Evolutionary conservation across 2,888 invertebrate species (phyloP), one percentile per base, ranked within the genome.

Genomic region (Scotopteryx bipunctaria): DNA sequence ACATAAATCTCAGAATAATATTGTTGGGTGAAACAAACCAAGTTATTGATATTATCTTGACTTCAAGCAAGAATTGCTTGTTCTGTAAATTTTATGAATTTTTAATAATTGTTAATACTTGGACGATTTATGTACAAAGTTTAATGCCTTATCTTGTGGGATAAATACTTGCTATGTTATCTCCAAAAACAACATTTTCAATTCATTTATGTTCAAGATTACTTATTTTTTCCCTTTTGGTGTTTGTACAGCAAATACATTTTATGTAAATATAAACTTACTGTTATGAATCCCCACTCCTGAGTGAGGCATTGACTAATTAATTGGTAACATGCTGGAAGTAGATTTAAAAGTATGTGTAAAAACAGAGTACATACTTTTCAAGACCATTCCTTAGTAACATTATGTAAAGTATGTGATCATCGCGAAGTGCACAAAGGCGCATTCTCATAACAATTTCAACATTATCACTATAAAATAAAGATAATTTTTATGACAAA

Each of bases 341-440:
- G 41, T 54, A 48, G 38, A 50, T 44, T 4, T 14, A 15, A 21
- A 31, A 47, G 54, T 46, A 56, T 66, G 57, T 51, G 56, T 55
- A 5, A 43, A 66, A 63, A 57, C 54, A 63, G 45, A 57, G 46
- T 57, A n/a, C n/a, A n/a, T n/a, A 61, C 51, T 56, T 50, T 59
- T 62, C 52, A 56, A 60, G 45, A 73, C 62, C 77, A 80, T 82
- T 80, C 75, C 79, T 72, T 66, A 61, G 62, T 62, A 63, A 64
- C 59, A n/a, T 54, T 58, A 63, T 60, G 52, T 70, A 55, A 16
- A 59, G 63, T n/a, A n/a, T 63, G 59, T 61, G 57, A 62, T 65
- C 59, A 68, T 67, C 73, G 70, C 74, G 70, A 67, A 63, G 71
- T 80, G 81, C 85, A 85, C 83, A 84, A 84, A 76, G 63, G n/a